Percentiles rank a stretch among this genome's conserved stretches.
Evolutionary conservation across 1,140 invertebrate species (phyloP).

Genomic region (Charaxes varanes): DNA sequence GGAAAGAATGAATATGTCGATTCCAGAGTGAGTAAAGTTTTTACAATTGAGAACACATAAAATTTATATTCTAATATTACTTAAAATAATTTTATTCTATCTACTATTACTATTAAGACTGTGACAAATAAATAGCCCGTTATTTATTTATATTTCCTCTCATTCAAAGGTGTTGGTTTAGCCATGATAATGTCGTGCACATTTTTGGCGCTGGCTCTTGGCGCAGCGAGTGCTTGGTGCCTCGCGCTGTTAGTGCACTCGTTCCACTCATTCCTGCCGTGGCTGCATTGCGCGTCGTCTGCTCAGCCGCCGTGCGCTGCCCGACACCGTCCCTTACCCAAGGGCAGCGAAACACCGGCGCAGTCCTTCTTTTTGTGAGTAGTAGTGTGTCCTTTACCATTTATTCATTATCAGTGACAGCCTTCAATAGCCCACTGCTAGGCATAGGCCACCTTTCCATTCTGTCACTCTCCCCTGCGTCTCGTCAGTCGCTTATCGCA

Average conservation of each 20-base stretch:
- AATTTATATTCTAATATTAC: no score
- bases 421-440: no score
- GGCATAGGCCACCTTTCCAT: no score
- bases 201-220: constrained; percentile 34
- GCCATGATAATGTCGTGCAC: constrained; percentile 40
- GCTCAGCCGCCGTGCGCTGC: constrained; percentile 45
- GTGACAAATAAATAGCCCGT: no score
- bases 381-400: background rate
- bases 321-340: constrained; percentile 38
- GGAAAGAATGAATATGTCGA: constrained; percentile 74
- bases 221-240: constrained; percentile 38
- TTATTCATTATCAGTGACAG: no score
- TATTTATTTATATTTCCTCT: background rate
- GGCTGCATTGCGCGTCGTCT: constrained; percentile 53
- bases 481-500: no score
- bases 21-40: constrained; percentile 67
- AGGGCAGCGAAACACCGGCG: constrained; percentile 44
- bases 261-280: constrained; percentile 51
- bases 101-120: no score
- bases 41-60: no score
- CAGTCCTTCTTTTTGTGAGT: constrained; percentile 59
- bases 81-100: no score
- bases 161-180: constrained; percentile 38
- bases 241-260: constrained; percentile 47
- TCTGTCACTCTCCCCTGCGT: no score